Evolutionary conservation across 2,888 invertebrate genomes (phyloP).

Genomic region (Apoderus coryli): DNA sequence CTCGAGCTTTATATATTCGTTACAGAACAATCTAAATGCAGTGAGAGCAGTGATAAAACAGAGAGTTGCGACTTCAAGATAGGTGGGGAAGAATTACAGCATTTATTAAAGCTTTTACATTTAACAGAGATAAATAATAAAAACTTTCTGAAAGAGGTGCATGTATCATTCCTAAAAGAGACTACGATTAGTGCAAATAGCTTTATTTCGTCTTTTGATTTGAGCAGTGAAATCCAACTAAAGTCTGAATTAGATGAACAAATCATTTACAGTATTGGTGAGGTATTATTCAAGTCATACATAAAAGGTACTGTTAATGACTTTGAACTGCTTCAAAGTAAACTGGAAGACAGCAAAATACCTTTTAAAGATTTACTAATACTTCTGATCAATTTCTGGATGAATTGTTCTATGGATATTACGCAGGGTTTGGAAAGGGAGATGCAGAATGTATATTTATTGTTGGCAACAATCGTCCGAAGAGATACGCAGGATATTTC

Average conservation of each 20-base stretch:
- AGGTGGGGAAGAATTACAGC: constrained; percentile 42
- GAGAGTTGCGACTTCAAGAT: constrained; percentile 23
- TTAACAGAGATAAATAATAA: constrained; percentile 33
- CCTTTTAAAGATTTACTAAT: constrained; percentile 52
- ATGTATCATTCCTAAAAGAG: constrained; percentile 37
- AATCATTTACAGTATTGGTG: constrained; percentile 30
- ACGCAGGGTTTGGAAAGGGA: constrained; percentile 38
- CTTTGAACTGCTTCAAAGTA: constrained; percentile 20
- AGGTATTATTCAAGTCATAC: constrained; percentile 22
- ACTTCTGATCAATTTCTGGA: constrained; percentile 56
- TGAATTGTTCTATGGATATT: constrained; percentile 42
- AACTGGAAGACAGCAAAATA: constrained; percentile 32
- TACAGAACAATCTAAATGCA: constrained; percentile 15
- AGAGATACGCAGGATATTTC: constrained; percentile 39
- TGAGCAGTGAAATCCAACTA: constrained; percentile 27
- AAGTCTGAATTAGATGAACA: constrained; percentile 30
- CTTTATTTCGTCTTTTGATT: constrained; percentile 40
- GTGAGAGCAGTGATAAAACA: constrained; percentile 20
- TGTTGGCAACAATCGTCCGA: constrained; percentile 50
- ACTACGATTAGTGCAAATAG: constrained; percentile 37
- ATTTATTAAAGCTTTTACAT: constrained; percentile 47
- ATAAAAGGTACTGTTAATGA: constrained; percentile 21
- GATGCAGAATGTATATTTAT: constrained; percentile 51
- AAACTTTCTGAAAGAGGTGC: constrained; percentile 31
- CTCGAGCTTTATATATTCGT: constrained; percentile 23